Evolutionary conservation across 2,113 vertebrate species (phyloP).

Genomic region (Cyanoramphus novaezelandiae): DNA sequence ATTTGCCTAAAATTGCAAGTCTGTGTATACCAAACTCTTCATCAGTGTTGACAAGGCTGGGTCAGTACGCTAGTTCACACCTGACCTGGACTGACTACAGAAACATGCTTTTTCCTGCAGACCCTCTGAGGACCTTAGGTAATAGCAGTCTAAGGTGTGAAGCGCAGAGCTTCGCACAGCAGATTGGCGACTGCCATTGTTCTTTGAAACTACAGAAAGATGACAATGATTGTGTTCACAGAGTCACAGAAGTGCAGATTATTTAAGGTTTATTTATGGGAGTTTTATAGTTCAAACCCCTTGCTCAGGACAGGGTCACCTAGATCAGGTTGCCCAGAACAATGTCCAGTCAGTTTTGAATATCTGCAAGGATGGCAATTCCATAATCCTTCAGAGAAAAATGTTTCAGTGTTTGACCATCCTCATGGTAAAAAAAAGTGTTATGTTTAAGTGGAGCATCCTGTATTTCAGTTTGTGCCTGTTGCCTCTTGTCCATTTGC

Average conservation of each 20-base stretch:
- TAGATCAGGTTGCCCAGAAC: neutral
- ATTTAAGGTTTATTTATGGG: neutral
- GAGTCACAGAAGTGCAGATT: neutral
- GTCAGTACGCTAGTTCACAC: neutral
- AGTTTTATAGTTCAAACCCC: neutral
- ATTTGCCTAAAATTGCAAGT: neutral
- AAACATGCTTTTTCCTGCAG: neutral
- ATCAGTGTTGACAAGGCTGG: neutral
- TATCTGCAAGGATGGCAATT: neutral
- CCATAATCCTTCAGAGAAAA: neutral
- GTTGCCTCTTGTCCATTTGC: neutral
- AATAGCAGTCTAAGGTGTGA: neutral
- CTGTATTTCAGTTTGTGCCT: neutral
- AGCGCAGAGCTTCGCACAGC: neutral
- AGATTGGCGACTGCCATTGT: neutral
- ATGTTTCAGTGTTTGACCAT: neutral
- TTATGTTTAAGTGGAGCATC: neutral
- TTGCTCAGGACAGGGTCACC: neutral
- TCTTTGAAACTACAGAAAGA: neutral
- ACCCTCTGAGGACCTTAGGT: neutral
- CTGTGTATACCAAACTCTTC: neutral
- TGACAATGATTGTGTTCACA: neutral
- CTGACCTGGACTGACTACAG: neutral
- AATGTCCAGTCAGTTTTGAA: neutral
- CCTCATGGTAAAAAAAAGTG: neutral